Conservation (phyloP, 2,797 vertebrate genomes). For the Enteromius paludinosus region DNA sequence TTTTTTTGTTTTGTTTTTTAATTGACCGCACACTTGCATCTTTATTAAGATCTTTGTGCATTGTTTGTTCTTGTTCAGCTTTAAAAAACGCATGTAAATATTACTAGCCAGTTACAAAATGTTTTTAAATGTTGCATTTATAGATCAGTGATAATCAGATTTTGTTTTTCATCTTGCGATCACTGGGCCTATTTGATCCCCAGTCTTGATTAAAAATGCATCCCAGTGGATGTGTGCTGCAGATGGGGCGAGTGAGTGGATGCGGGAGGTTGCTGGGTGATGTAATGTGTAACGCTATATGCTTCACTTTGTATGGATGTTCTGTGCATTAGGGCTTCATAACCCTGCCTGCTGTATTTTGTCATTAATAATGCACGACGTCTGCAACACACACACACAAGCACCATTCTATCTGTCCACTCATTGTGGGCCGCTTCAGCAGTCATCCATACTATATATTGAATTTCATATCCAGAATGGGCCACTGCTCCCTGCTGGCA, state of each 20-base stretch:
- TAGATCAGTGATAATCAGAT: background rate
- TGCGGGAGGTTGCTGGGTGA: slow-evolving; percentile 66
- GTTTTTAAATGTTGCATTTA: background rate
- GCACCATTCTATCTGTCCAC: slow-evolving; percentile 16
- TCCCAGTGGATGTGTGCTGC: slow-evolving; percentile 64
- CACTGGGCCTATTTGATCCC: slow-evolving; percentile 45
- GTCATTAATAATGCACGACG: slow-evolving; percentile 88
- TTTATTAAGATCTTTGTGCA: slow-evolving; percentile 1
- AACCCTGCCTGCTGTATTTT: slow-evolving; percentile 79
- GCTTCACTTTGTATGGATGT: slow-evolving; percentile 71
- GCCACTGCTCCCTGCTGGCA: slow-evolving; percentile 1
- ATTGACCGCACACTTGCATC: slow-evolving; percentile 27
- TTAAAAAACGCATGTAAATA: background rate
- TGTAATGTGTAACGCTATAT: slow-evolving; percentile 86
- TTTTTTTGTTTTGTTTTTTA: background rate
- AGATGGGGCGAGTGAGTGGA: slow-evolving; percentile 54
- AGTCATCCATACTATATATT: slow-evolving; percentile 34
- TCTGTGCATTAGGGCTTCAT: slow-evolving; percentile 75
- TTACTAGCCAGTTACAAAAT: background rate
- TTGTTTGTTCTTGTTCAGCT: background rate
- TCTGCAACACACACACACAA: slow-evolving; percentile 63
- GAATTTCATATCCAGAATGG: slow-evolving; percentile 35
- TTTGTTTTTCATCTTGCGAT: background rate
- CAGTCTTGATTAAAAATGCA: slow-evolving; percentile 70
- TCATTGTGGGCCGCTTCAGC: slow-evolving; percentile 16